Evolutionary conservation across 2,888 invertebrate species (phyloP), one percentile per base, ranked within the genome.

Genomic region (Oasisia sp.): DNA sequence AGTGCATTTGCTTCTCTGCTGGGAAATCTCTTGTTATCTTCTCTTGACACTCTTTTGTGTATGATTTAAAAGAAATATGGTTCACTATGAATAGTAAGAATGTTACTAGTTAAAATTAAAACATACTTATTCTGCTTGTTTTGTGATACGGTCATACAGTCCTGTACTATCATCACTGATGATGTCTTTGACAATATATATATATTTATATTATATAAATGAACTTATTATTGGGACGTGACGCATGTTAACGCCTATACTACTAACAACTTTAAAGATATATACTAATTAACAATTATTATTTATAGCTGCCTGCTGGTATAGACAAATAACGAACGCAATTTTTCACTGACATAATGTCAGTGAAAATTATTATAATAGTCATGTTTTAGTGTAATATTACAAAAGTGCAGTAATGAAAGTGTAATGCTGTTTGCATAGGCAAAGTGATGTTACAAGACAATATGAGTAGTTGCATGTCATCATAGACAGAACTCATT

Each of bases 1-100:
- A 74, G 74, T 74, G 74, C 74, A 74, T 74, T 74, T 74, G 74
- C 74, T 74, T 74, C 27, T 74, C 74, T 74, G n/a, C 74, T 74
- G n/a, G 74, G 7, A 19, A 7, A 74, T 74, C n/a, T 74, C 7
- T 50, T 58, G 58, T 58, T 74, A 74, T n/a, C 5, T 74, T 74
- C 74, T 74, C n/a, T 74, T 74, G 74, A 74, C 74, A 74, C 74
- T 27, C 27, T 27, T 74, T 74, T 27, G 27, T 19, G 74, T 74
- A 74, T 74, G 74, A 74, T 74, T 74, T 74, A 19, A 74, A 74
- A 74, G n/a, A 74, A 74, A 74, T 74, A 74, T 74, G n/a, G 74
- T 74, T 74, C 27, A 74, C 74, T 27, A 27, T 74, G 74, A 74
- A 7, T 74, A 74, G 27, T 27, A 74, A 19, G n/a, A 74, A 74